Evolutionary conservation across 2,888 invertebrate species (phyloP), one percentile per base, ranked within the genome.

Genomic region (Micropterix aruncella): DNA sequence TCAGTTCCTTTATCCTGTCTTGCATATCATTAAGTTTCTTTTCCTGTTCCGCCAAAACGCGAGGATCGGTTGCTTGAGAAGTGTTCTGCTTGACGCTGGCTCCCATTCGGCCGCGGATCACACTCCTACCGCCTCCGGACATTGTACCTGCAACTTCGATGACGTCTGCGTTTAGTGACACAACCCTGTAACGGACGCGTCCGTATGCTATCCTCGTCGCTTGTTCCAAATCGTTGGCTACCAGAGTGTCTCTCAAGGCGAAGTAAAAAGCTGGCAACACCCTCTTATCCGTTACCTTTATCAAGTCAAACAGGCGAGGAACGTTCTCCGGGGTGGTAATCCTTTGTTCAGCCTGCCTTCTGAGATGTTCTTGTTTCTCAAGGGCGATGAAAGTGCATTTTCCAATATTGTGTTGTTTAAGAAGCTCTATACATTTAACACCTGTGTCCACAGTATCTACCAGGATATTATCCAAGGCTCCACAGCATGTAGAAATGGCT

Each of bases 401-500:
- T 0, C 94, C 95, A 2, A 93, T 68, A 54, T 89, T 80, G 54
- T 83, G 66, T 12, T 70, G 59, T 56, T 89, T 92, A 1, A 97
- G 66, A 52, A 77, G 79, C 47, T 84, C 79, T 15, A 97, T 85
- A 56, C 93, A 92, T 39, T 75, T 70, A 56, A 91, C 81, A 0
- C 86, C 96, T 0, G 92, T 91, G 18, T 81, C 74, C 2, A 90
- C 86, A 0, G 78, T 81, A 56, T 97, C 96, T 0, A 92, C 91
- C 1, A 99, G 84, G 44, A 97, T 87, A 57, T 92, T 81, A 59
- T 99, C 95, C 15, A 97, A 63, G 0, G 83, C 75, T 0, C 87
- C 85, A 58, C 93, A 93, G 1, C 92, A 91, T 0, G 95, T 96
- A 0, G 96, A 96, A 53, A 97, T 82, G 1, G 97, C 97, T 0